Conservation (phyloP, 2,888 invertebrate species). For the Iphiclides podalirius region DNA sequence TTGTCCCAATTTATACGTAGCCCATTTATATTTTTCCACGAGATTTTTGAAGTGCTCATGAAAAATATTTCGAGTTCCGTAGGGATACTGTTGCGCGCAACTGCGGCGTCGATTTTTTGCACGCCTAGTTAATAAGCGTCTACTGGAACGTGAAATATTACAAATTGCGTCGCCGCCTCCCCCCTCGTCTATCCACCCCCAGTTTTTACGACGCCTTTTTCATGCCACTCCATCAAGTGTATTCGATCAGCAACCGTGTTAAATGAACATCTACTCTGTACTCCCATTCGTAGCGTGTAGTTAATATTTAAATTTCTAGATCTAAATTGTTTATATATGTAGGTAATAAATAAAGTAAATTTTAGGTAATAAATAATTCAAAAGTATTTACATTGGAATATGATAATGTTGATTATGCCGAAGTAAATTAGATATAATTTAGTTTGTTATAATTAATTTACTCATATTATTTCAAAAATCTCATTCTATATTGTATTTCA, state of each 20-base stretch:
- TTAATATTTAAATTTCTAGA: slow-evolving; percentile 12
- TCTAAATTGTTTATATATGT: too few species aligned
- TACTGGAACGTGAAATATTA: slow-evolving; percentile 80
- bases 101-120: slow-evolving; percentile 73
- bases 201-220: slow-evolving; percentile 63
- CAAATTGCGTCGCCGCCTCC: slow-evolving; percentile 69
- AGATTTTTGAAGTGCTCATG: too few species aligned
- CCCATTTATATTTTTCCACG: too few species aligned
- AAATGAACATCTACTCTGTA: slow-evolving; percentile 52
- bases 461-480: too few species aligned
- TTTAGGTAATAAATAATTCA: too few species aligned
- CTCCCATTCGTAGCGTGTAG: slow-evolving; percentile 26
- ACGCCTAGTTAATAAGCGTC: slow-evolving; percentile 78
- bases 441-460: too few species aligned
- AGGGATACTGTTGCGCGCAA: slow-evolving; percentile 39
- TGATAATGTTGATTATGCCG: too few species aligned
- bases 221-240: slow-evolving; percentile 52
- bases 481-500: too few species aligned
- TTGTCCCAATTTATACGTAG: too few species aligned
- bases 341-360: too few species aligned
- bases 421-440: too few species aligned
- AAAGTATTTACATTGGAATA: too few species aligned
- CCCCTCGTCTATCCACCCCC: slow-evolving; percentile 35
- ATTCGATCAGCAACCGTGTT: slow-evolving; percentile 55
- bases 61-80: slow-evolving; percentile 2